A percentile compares a stretch with the other conserved stretches of the same genome.
phyloP scores from a whole-genome alignment of 2,797 vertebrate species.

The Halcyon badia region DNA sequence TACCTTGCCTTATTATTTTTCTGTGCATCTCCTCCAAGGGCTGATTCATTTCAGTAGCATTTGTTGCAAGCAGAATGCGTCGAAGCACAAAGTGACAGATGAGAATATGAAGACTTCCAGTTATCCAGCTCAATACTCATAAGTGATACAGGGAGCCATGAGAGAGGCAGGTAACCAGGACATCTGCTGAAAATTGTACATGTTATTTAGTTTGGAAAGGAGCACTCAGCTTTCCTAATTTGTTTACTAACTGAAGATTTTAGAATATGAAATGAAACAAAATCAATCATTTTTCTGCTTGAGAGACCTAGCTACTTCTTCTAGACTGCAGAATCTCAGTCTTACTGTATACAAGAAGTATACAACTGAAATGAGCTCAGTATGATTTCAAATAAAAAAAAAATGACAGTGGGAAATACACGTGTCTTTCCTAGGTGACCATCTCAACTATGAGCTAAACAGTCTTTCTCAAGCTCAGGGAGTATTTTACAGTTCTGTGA shows the following conservation, averaged over 20 bases:
- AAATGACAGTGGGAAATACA: background rate
- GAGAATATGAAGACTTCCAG: background rate
- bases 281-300: background rate
- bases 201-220: background rate
- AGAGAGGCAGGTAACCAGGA: background rate
- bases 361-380: background rate
- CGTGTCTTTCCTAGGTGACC: background rate
- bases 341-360: background rate
- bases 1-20: conserved; percentile 17
- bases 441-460: background rate
- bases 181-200: background rate
- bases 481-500: background rate
- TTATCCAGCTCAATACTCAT: background rate
- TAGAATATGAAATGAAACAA: background rate
- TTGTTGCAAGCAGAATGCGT: background rate
- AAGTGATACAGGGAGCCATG: background rate
- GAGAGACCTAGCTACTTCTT: background rate
- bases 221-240: background rate
- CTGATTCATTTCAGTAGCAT: background rate
- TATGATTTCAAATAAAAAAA: background rate
- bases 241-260: background rate
- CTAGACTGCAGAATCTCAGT: background rate
- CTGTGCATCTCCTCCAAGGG: background rate
- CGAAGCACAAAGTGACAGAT: background rate
- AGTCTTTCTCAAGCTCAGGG: background rate